phyloP scores from a whole-genome alignment of 2,113 vertebrate species.

The Myotis davidii region DNA sequence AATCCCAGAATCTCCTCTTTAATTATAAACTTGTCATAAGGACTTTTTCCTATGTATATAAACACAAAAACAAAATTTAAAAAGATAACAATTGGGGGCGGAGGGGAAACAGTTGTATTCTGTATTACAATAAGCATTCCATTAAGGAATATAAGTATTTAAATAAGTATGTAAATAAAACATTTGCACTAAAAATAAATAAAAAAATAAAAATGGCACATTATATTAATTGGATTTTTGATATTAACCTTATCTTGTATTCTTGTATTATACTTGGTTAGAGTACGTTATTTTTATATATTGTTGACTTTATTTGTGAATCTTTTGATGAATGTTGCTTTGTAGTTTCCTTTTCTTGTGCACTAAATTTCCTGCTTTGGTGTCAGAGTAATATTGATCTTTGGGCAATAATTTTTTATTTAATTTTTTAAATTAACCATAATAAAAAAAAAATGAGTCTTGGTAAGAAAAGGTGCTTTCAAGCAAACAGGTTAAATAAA shows the following conservation, averaged over 20 bases:
- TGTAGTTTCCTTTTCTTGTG: background rate
- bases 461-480: background rate
- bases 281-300: too few relatives aligned
- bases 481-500: background rate
- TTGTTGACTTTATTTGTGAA: too few relatives aligned
- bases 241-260: too few relatives aligned
- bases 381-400: background rate
- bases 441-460: background rate
- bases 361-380: background rate
- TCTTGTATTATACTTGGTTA: too few relatives aligned
- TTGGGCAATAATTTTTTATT: background rate
- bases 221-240: too few relatives aligned
- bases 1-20: background rate
- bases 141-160: constrained; percentile 33
- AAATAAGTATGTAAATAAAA: constrained; percentile 55
- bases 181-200: background rate
- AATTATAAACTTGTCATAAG: constrained; percentile 37
- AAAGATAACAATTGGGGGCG: background rate
- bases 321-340: too few relatives aligned
- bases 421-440: background rate
- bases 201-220: too few relatives aligned
- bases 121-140: constrained; percentile 23
- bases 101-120: background rate
- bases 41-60: background rate
- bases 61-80: constrained; percentile 43